These are phyloP conservation scores for Nibea albiflora DNA, from an alignment of 2,113 vertebrate species.

Conservation along the genomic window DNA sequence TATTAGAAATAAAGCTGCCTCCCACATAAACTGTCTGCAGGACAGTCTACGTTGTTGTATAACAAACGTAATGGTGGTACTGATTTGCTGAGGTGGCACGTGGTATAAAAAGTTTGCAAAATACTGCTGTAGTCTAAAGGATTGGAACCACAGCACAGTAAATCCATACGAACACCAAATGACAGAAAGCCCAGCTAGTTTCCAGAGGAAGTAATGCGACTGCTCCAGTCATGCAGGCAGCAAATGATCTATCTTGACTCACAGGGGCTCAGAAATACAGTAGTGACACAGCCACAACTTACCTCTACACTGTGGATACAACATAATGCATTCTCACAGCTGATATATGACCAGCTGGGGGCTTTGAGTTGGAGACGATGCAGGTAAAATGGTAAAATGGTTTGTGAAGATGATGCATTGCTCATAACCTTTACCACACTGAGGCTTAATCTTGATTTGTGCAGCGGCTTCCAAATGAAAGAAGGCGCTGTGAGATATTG, in stretches of 20 bases:
- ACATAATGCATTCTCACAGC: background rate
- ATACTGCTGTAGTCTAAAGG: background rate
- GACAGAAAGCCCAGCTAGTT: background rate
- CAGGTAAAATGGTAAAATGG: background rate
- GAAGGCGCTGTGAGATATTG: background rate
- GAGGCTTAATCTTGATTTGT: slow-evolving; percentile 9
- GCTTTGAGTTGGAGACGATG: background rate
- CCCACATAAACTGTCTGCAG: no score
- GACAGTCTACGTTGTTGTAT: no score
- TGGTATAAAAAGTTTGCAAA: no score
- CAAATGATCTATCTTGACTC: background rate
- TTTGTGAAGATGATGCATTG: background rate
- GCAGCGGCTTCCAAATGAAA: slow-evolving; percentile 1
- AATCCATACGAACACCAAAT: background rate
- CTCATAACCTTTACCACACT: background rate
- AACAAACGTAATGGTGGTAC: no score
- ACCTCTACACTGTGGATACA: background rate
- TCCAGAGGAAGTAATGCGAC: background rate
- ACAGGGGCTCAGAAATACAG: background rate
- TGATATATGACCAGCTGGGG: slow-evolving; percentile 5
- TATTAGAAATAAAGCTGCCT: no score
- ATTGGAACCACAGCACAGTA: background rate
- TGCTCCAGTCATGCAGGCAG: background rate
- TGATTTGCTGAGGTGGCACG: no score
- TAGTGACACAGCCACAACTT: background rate